Evolutionary conservation across 2,888 invertebrate species (phyloP).

Genomic region (Acholoe squamosa): DNA sequence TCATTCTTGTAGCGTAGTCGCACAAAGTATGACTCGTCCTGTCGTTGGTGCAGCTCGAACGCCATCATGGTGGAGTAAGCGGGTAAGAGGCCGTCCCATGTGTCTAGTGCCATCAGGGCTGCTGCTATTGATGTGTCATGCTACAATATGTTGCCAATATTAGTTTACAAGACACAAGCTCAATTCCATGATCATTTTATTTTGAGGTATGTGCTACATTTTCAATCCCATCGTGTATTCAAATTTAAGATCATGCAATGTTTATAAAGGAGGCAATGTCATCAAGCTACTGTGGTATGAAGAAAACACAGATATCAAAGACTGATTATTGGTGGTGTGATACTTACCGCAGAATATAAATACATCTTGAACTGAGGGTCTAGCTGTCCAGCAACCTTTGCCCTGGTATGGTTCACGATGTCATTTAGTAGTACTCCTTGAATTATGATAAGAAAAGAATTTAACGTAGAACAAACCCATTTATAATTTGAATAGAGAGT

Average conservation of each 20-base stretch:
- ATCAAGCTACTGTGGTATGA: too few species aligned
- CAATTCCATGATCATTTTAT: neutral
- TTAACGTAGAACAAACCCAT: too few species aligned
- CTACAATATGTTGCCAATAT: slow-evolving; percentile 57
- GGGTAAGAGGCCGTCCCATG: slow-evolving; percentile 65
- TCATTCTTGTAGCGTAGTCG: slow-evolving; percentile 59
- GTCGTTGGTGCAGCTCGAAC: slow-evolving; percentile 59
- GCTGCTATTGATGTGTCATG: slow-evolving; percentile 67
- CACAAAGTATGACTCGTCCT: neutral
- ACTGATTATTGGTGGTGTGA: neutral
- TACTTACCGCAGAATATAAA: slow-evolving; percentile 59
- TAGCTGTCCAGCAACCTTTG: neutral
- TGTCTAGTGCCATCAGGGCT: slow-evolving; percentile 59
- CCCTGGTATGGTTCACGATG: slow-evolving; percentile 4
- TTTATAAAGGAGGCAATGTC: too few species aligned
- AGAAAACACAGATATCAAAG: too few species aligned
- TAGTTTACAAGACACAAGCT: neutral
- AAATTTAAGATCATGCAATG: too few species aligned
- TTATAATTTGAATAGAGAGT: too few species aligned
- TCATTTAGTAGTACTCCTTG: slow-evolving; percentile 41
- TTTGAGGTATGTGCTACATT: neutral
- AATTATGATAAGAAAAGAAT: neutral
- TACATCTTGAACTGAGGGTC: slow-evolving; percentile 12
- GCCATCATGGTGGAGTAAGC: slow-evolving; percentile 64
- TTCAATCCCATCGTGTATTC: neutral